Conservation (phyloP, 2,113 vertebrate species). For the Tragelaphus imberbis region DNA sequence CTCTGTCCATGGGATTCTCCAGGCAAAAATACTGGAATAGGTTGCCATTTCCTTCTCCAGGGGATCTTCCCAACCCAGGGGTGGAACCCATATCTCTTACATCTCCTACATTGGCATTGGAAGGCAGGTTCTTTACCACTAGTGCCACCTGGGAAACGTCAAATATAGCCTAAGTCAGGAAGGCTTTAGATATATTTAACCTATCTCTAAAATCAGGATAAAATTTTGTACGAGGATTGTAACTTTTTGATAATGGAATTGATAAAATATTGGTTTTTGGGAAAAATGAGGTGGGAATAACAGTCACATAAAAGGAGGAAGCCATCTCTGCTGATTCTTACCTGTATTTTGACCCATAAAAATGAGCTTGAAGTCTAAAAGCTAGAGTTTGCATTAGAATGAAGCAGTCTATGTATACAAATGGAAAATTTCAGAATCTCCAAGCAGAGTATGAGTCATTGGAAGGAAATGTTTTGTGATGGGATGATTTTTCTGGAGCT, state of each 20-base stretch:
- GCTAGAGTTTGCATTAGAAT: neutral
- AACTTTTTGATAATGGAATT: neutral
- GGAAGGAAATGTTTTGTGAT: slow-evolving; percentile 23
- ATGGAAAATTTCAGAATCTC: slow-evolving; percentile 18
- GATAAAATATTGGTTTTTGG: neutral
- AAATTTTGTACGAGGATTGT: neutral
- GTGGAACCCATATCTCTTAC: neutral
- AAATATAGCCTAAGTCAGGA: neutral
- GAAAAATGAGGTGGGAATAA: neutral
- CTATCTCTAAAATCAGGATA: slow-evolving; percentile 1
- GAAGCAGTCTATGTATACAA: neutral
- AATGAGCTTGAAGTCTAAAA: neutral
- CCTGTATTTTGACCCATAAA: neutral
- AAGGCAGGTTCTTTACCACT: neutral
- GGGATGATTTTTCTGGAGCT: neutral
- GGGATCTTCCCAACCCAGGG: neutral
- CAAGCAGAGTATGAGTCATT: neutral
- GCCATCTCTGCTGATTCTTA: neutral
- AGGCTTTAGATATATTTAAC: neutral
- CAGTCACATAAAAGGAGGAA: neutral
- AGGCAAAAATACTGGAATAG: neutral
- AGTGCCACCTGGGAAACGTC: neutral
- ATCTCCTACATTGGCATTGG: neutral
- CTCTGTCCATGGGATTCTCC: neutral
- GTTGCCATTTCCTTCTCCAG: neutral